Percentiles rank a stretch among this genome's conserved stretches.
Conservation (phyloP, 2,888 invertebrate genomes). For the Eristalis arbustorum region DNA sequence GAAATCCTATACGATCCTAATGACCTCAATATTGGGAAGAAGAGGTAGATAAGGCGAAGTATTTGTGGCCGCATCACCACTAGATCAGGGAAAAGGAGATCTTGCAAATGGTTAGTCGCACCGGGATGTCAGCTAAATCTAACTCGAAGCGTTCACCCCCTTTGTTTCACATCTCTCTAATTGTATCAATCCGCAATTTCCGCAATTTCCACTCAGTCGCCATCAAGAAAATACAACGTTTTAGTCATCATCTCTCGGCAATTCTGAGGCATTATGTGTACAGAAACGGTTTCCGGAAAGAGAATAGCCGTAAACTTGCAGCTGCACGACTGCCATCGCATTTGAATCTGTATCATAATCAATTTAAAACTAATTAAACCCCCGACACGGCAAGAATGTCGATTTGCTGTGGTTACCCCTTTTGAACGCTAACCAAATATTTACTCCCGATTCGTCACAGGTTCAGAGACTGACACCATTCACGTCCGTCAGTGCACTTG, state of each 20-base stretch:
- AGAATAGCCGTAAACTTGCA: not conserved
- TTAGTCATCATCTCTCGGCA: not conserved
- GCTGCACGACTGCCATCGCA: not conserved
- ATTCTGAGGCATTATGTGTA: not conserved
- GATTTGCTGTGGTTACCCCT: not conserved
- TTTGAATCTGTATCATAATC: not conserved
- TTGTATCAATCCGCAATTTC: too few relatives aligned
- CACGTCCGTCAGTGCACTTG: not conserved
- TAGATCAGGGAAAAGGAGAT: too few relatives aligned
- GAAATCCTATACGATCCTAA: too few relatives aligned
- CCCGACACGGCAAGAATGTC: not conserved
- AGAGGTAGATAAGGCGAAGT: too few relatives aligned
- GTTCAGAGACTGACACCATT: not conserved
- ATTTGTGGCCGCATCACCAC: too few relatives aligned
- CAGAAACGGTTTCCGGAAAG: not conserved
- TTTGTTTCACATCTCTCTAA: too few relatives aligned
- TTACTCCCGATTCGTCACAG: not conserved
- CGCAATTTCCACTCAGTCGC: too few relatives aligned
- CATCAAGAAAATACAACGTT: not conserved
- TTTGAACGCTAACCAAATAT: not conserved
- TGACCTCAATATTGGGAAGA: too few relatives aligned
- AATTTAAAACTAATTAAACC: not conserved
- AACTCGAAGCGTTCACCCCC: too few relatives aligned
- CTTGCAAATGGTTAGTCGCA: too few relatives aligned
- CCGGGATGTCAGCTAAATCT: too few relatives aligned